Conservation (phyloP, 1,140 invertebrate species). For the Drosophila ficusphila region DNA sequence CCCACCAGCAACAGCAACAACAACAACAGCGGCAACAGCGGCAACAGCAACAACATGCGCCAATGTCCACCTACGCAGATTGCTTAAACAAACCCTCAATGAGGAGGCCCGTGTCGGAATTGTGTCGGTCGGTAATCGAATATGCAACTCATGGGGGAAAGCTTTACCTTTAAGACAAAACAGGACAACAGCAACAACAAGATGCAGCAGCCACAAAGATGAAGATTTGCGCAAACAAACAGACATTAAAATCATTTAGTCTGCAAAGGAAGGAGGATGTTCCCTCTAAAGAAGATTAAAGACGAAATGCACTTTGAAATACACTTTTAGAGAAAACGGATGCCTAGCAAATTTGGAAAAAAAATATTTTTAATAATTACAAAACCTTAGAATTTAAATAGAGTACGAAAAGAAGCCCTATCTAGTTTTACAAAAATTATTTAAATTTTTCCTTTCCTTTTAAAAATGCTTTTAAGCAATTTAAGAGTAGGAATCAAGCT, state of each 20-base stretch:
- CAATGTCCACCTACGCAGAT: constrained; percentile 71
- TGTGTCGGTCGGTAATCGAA: constrained; percentile 42
- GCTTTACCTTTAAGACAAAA: constrained; percentile 48
- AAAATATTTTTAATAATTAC: neutral
- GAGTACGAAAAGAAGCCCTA: too few species aligned
- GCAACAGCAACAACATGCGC: constrained; percentile 20
- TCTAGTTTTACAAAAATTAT: too few species aligned
- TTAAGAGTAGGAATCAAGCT: constrained; percentile 8
- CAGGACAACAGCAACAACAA: constrained; percentile 27
- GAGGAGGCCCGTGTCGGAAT: constrained; percentile 29
- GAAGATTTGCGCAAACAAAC: constrained; percentile 62
- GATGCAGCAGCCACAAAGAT: constrained; percentile 5
- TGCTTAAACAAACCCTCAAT: constrained; percentile 51
- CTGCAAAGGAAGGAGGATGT: constrained; percentile 5
- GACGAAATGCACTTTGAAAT: neutral
- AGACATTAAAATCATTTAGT: constrained; percentile 46
- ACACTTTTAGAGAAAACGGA: neutral
- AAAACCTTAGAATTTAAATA: too few species aligned
- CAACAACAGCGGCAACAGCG: constrained; percentile 34
- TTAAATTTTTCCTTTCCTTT: too few species aligned
- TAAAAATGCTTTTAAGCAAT: neutral
- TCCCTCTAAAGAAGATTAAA: neutral
- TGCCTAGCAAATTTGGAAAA: too few species aligned
- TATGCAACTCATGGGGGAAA: constrained; percentile 50
- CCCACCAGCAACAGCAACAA: constrained; percentile 22